Base-by-base conservation (phyloP, 2,113 vertebrate species). In the Solea solea region DNA sequence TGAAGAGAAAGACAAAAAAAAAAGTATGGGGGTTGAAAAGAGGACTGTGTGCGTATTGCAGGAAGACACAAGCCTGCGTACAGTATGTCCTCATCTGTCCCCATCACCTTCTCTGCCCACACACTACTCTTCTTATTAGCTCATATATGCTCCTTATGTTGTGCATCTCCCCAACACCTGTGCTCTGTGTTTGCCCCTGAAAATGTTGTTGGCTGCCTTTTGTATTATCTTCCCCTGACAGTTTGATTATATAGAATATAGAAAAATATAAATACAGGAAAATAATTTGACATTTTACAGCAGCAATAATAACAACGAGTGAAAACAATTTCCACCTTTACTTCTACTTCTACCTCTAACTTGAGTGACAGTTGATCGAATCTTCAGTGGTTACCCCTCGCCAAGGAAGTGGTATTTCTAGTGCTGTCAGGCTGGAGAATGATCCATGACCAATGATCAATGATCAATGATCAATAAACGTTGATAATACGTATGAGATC, bases 1-100 rank as follows among this genome's bases (percentile, higher is more conserved):
- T 82, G 73, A 67, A 69, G 75, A 78, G 48, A 74, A 53, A 78
- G 65, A 65, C 66, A 66, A 1, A 42, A 48, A 1, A 42, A 48
- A 48, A 48, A 48, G 10, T 14, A 81, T 62, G 81, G 76, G 77
- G 84, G 72, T 69, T 70, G 78, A 72, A 59, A 64, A 80, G 81
- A 84, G 69, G 68, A 74, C 73, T 61, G 52, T 81, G 84, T 84
- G 75, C 80, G 65, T 64, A 62, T 69, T 82, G 69, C 64, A 91
- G 72, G 76, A 86, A 69, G 52, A 77, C 72, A 83, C 78, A 84
- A 74, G 72, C 78, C 72, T 81, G 67, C 59, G 74, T 78, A 21
- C 21, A 21, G 21, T 21, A 21, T 21, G 21, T 21, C 21, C 21
- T 1, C 21, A 21, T 21, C 21, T 21, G 21, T 21, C 72, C 67